Base-by-base conservation (phyloP, 1,140 invertebrate genomes). In the Drosophila repleta region DNA sequence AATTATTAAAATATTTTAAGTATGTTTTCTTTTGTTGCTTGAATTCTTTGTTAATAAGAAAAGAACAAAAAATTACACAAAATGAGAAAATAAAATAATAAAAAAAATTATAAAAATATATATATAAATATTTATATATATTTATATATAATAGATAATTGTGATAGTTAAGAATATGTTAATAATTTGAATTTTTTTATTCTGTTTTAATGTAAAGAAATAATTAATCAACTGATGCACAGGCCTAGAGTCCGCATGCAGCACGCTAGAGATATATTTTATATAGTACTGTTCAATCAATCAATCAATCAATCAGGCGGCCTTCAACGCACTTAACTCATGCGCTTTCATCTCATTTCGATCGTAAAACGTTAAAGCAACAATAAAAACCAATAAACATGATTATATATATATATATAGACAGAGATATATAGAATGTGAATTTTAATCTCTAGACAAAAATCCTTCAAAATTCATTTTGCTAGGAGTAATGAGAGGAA, bases 221-320 rank as follows among this genome's bases (percentile, higher is more conserved):
- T n/a, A n/a, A n/a, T 56, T 74, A 65, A 69, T 55, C 26, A 77
- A 61, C 46, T 52, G 60, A 77, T 74, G 71, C 74, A 74, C 64
- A 76, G 74, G 64, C 74, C 39, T 58, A 73, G 68, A 53, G 21
- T 63, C 74, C 64, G 68, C 74, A 77, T 77, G 74, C 74, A 74
- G 71, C 74, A 74, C 66, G 45, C 71, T 74, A 74, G 65, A 68
- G 46, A 48, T 65, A 48, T 65, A 76, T 60, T 60, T 35, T 57
- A 60, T 66, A 18, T 66, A 41, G 39, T 55, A 65, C 48, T 51
- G 41, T 66, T 75, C 41, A 35, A 60, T 67, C 52, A 58, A 60
- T 67, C 51, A 48, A 63, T 60, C 65, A 74, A 63, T 69, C 58
- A 69, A 57, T 69, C 29, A 69, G 63, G 55, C 24, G 32, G 24